Evolutionary conservation across 2,797 vertebrate genomes (phyloP).

Genomic region (Rhodeus uyekii): DNA sequence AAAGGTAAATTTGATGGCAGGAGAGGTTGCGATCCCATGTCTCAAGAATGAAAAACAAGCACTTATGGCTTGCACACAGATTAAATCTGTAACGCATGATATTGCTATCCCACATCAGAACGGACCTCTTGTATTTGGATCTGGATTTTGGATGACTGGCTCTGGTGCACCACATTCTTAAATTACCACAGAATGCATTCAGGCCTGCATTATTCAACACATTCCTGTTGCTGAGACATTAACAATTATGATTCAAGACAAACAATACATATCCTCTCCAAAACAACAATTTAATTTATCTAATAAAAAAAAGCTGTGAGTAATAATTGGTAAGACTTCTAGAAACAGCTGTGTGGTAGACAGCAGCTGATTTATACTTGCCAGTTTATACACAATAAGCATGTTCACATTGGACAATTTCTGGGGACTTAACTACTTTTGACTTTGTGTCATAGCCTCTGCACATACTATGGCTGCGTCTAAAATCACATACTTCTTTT

Average conservation of each 20-base stretch:
- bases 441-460: background rate
- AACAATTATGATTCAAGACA: background rate
- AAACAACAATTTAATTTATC: background rate
- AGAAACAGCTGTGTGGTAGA: background rate
- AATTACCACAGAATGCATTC: background rate
- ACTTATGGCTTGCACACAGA: background rate
- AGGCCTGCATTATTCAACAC: background rate
- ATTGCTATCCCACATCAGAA: background rate
- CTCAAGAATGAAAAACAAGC: too few species aligned
- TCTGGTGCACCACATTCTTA: background rate
- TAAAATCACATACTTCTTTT: background rate
- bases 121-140: background rate
- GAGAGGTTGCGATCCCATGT: background rate
- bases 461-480: background rate
- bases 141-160: background rate
- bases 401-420: background rate
- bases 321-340: background rate
- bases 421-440: background rate
- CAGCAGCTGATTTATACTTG: background rate
- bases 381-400: background rate
- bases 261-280: background rate
- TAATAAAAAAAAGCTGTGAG: slow-evolving; percentile 19
- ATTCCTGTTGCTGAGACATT: slow-evolving; percentile 3
- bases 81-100: background rate
- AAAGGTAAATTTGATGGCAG: background rate